A percentile compares a stretch with the other conserved stretches of the same genome.
Conservation (phyloP, 2,888 invertebrate species). For the Lomographa bimaculata region DNA sequence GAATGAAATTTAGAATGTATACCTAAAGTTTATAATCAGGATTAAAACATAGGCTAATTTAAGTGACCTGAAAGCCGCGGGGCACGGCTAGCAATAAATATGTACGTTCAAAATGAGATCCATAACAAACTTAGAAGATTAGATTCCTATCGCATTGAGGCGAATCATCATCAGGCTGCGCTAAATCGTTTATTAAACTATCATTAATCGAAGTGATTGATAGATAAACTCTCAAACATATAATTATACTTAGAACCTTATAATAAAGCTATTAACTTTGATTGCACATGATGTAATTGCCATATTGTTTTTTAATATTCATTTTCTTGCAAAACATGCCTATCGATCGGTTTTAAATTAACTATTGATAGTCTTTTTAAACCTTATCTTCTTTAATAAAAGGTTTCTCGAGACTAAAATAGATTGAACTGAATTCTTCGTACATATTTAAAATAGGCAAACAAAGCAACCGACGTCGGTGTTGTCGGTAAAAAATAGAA, state of each 20-base stretch:
- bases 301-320: slow-evolving; percentile 15
- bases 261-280: slow-evolving; percentile 19
- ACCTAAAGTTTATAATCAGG: too few relatives aligned
- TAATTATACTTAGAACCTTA: slow-evolving; percentile 19
- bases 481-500: slow-evolving; percentile 38
- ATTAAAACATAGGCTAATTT: too few relatives aligned
- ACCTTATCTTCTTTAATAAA: neutral
- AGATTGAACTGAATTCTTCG: slow-evolving; percentile 13
- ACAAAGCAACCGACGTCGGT: slow-evolving; percentile 19
- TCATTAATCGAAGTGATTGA: slow-evolving; percentile 22
- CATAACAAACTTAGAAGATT: too few relatives aligned
- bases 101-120: too few relatives aligned
- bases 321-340: slow-evolving; percentile 4
- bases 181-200: slow-evolving; percentile 26
- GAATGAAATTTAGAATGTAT: too few relatives aligned
- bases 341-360: slow-evolving; percentile 4
- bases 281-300: slow-evolving; percentile 16
- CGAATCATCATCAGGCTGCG: slow-evolving; percentile 4
- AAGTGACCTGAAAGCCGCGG: too few relatives aligned
- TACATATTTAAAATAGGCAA: slow-evolving; percentile 14
- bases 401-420: slow-evolving; percentile 7
- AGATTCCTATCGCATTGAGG: slow-evolving; percentile 13
- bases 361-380: slow-evolving; percentile 5
- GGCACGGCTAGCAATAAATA: too few relatives aligned
- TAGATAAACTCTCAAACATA: slow-evolving; percentile 14